Evolutionary conservation across 92 coral and sea anemone genomes (phyloP).

Genomic region (Palythoa grandis): DNA sequence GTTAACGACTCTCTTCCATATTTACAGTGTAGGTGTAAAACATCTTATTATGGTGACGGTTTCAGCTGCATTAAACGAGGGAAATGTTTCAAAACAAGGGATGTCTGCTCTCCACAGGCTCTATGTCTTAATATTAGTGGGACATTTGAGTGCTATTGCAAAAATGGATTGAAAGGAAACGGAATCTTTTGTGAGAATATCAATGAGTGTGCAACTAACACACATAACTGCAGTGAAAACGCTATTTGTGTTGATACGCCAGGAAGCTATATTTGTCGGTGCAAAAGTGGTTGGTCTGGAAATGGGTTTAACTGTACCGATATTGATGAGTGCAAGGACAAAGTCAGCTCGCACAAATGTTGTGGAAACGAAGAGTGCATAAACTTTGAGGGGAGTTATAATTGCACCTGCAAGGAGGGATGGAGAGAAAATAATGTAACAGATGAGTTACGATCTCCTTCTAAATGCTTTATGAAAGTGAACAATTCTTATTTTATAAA

Average conservation of each 20-base stretch:
- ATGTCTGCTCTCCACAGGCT: conserved; percentile 60
- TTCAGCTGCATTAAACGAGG: conserved; percentile 64
- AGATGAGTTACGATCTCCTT: neutral
- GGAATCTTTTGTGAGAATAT: conserved; percentile 71
- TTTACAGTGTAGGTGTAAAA: conserved; percentile 56
- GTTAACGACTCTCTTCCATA: conserved; percentile 51
- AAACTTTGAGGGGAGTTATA: conserved; percentile 61
- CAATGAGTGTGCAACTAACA: conserved; percentile 51
- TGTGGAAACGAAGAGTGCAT: conserved; percentile 63
- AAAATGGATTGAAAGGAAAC: conserved; percentile 66
- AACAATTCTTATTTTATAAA: conserved; percentile 19
- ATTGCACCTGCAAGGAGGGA: conserved; percentile 59
- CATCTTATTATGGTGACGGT: conserved; percentile 68
- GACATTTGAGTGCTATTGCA: conserved; percentile 65
- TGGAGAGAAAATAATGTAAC: conserved; percentile 48
- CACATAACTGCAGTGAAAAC: conserved; percentile 53
- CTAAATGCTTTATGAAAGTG: conserved; percentile 18
- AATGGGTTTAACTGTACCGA: conserved; percentile 58
- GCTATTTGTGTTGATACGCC: conserved; percentile 55
- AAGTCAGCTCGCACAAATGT: conserved; percentile 40
- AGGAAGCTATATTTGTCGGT: conserved; percentile 54
- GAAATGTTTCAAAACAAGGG: conserved; percentile 53
- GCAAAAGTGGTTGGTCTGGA: conserved; percentile 61
- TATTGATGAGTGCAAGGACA: conserved; percentile 55
- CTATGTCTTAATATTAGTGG: conserved; percentile 56